Evolutionary conservation across 2,888 invertebrate species (phyloP).

Genomic region (Platerodrilus igneus): DNA sequence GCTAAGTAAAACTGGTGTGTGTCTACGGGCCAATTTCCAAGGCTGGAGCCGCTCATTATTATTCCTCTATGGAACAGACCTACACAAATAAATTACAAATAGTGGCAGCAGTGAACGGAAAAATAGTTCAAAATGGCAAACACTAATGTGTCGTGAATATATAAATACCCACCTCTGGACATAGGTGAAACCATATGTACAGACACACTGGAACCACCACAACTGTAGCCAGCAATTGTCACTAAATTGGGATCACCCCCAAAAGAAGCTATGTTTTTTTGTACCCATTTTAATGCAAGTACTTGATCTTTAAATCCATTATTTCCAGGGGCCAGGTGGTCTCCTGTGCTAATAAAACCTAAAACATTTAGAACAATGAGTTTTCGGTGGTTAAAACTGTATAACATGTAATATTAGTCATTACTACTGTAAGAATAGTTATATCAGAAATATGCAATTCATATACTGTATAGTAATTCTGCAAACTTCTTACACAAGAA

Average conservation of each 20-base stretch:
- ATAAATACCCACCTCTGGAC: constrained; percentile 55
- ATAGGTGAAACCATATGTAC: constrained; percentile 61
- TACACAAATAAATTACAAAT: constrained; percentile 30
- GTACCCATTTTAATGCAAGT: constrained; percentile 60
- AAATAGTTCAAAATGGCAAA: too few relatives aligned
- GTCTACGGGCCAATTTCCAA: constrained; percentile 53
- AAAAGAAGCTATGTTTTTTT: constrained; percentile 60
- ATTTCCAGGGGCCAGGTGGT: constrained; percentile 62
- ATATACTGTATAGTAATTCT: constrained; percentile 4
- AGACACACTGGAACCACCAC: constrained; percentile 47
- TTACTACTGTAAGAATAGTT: too few relatives aligned
- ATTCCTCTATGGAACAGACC: constrained; percentile 68
- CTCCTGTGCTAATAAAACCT: constrained; percentile 57
- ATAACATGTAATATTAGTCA: too few relatives aligned
- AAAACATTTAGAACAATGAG: constrained; percentile 7
- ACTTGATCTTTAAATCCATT: constrained; percentile 70
- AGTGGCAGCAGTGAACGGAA: too few relatives aligned
- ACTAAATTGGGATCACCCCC: constrained; percentile 63
- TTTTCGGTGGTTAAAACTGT: background rate
- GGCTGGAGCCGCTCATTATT: constrained; percentile 61
- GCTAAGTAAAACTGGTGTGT: constrained; percentile 55
- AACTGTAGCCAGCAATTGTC: constrained; percentile 59
- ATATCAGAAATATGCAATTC: too few relatives aligned
- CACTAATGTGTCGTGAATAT: too few relatives aligned
- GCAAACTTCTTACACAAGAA: too few relatives aligned